Percentiles rank a stretch among this genome's conserved stretches.
Conservation (phyloP, 2,113 vertebrate species). For the Eurypyga helias region DNA sequence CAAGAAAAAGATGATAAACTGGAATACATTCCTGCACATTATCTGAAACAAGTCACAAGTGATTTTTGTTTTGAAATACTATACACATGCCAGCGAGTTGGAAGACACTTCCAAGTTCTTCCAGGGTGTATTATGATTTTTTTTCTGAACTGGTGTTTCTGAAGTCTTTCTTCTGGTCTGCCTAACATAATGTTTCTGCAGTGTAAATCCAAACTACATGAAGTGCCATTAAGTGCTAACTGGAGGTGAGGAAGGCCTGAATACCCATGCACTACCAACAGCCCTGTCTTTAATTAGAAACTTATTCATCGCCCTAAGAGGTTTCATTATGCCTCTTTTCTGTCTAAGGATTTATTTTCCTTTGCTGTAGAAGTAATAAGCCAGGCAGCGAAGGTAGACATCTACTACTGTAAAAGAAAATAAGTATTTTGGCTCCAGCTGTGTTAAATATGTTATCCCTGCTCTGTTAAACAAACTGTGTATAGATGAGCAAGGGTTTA, state of each 20-base stretch:
- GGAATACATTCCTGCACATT: not conserved
- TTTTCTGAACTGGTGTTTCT: not conserved
- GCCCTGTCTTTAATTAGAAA: not conserved
- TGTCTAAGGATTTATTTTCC: not conserved
- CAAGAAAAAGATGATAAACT: not conserved
- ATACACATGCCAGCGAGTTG: not conserved
- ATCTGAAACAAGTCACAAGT: not conserved
- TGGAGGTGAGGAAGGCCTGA: not conserved
- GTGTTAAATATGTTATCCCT: not conserved
- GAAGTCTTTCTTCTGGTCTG: not conserved
- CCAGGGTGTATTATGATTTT: not conserved
- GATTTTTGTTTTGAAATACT: not conserved
- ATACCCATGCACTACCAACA: not conserved
- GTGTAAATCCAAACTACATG: not conserved
- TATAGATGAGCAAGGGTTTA: not conserved
- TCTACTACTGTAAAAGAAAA: not conserved
- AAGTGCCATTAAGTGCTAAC: not conserved
- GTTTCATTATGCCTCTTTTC: not conserved
- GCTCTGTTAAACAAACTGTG: not conserved
- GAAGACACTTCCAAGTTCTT: not conserved
- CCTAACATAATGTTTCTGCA: not conserved
- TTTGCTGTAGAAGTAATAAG: not conserved
- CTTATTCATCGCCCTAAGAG: not conserved
- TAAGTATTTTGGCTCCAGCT: not conserved
- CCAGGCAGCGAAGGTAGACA: not conserved